These are phyloP conservation scores for Thera obeliscata DNA, from an alignment of 2,888 invertebrate genomes.

Conservation along the genomic window DNA sequence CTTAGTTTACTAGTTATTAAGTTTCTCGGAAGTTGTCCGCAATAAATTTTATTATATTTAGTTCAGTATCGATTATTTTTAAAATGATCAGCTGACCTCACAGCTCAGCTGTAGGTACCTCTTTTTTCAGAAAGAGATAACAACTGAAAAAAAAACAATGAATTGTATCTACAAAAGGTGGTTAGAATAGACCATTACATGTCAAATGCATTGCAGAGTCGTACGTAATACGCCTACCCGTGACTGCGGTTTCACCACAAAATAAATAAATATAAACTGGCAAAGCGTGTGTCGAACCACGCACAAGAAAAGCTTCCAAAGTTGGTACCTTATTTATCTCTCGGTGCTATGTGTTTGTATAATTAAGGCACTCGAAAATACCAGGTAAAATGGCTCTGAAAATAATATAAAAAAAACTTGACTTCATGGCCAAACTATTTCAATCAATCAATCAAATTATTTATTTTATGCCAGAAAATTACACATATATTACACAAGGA, in stretches of 20 bases:
- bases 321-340: no score
- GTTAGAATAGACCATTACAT: conserved; percentile 8
- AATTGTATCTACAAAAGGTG: conserved; percentile 13
- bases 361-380: no score
- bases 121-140: not conserved
- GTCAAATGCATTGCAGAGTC: conserved; percentile 21
- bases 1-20: no score
- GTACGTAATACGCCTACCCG: conserved; percentile 21
- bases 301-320: not conserved
- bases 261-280: not conserved
- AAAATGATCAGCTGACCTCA: not conserved
- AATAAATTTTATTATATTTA: no score
- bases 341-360: no score
- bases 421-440: not conserved
- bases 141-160: not conserved
- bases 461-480: no score
- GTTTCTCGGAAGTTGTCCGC: no score
- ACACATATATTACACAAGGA: no score
- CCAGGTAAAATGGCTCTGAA: no score
- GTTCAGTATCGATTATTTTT: not conserved
- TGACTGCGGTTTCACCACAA: conserved; percentile 4
- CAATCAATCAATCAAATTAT: no score
- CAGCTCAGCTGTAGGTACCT: not conserved
- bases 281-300: not conserved
- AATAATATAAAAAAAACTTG: not conserved